phyloP scores from a whole-genome alignment of 1,140 invertebrate species.

The Papilio polytes region DNA sequence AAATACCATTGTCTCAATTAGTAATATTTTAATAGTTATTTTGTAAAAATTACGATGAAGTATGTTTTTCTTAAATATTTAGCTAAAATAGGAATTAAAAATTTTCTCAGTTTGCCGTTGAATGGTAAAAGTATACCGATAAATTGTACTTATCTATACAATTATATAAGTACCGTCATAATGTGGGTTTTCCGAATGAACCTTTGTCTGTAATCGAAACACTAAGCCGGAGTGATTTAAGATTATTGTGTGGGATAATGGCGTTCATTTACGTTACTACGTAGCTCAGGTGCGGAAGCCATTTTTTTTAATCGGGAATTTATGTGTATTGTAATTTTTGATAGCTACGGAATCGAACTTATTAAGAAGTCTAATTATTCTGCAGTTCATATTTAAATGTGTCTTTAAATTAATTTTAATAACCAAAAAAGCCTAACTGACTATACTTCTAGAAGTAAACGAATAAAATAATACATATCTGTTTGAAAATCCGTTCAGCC shows the following conservation, averaged over 20 bases:
- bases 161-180: conserved; percentile 79
- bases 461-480: too few species aligned
- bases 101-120: conserved; percentile 8
- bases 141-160: conserved; percentile 77
- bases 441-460: too few species aligned
- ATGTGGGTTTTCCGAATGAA: conserved; percentile 72
- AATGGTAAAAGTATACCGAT: conserved; percentile 58
- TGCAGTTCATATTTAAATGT: neutral
- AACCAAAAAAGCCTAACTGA: too few species aligned
- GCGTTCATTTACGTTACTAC: conserved; percentile 68
- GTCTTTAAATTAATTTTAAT: too few species aligned
- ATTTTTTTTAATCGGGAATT: conserved; percentile 66
- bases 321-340: conserved; percentile 53
- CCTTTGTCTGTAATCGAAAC: conserved; percentile 80
- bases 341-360: neutral
- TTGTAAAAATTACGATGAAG: too few species aligned
- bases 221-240: conserved; percentile 80
- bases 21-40: too few species aligned
- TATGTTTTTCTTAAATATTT: neutral
- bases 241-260: conserved; percentile 79
- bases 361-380: neutral
- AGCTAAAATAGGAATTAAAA: neutral
- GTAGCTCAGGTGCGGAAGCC: conserved; percentile 64
- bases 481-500: too few species aligned
- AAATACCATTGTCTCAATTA: too few species aligned